Base-by-base conservation (phyloP, 2,797 vertebrate species). In the Kryptolebias ocellatus region DNA sequence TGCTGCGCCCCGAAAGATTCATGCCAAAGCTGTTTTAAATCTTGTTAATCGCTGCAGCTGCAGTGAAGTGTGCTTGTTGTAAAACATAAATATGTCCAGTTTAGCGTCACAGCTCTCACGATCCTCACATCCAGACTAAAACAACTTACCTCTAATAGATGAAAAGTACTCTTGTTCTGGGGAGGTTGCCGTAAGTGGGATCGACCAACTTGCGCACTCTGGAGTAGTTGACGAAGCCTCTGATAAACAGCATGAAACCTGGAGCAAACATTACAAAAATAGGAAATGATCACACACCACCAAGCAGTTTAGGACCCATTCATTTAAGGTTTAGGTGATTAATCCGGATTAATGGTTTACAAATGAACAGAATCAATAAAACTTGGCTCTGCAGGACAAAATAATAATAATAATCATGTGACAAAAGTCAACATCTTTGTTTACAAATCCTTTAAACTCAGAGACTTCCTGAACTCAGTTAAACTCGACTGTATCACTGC, bases 211-310 rank as follows among this genome's bases (percentile, higher is more conserved):
- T 99, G 83, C 97, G 95, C 87, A 99, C 97, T 92, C 97, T 95
- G 86, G 97, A 96, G 87, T 99, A 99, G 93, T 98, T 99, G 72
- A 99, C 95, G 73, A 99, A 98, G 83, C 98, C 98, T 94, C 98
- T 95, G 94, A 99, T 93, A 85, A 99, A 99, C 85, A 99, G 94
- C 92, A 99, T 96, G 92, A 99, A 96, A 60, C 98, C 98, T 99
- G 69, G 31, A 58, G 56, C 67, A 27, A 72, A 63, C 60, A 55
- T 20, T 39, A 5, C 54, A 1, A 56, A 16, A 0, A 66, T 20
- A 0, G 27, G 70, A 28, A 20, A 56, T 24, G 20, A 42, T 42
- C 11, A 42, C 5, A 24, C 4, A 42, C 11, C 37, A 39, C 11
- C 10, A 11, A 42, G 2, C 31, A 3, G 9, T 34, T 34, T 34